Evolutionary conservation across 1,140 invertebrate species (phyloP).

Genomic region (Maniola jurtina): DNA sequence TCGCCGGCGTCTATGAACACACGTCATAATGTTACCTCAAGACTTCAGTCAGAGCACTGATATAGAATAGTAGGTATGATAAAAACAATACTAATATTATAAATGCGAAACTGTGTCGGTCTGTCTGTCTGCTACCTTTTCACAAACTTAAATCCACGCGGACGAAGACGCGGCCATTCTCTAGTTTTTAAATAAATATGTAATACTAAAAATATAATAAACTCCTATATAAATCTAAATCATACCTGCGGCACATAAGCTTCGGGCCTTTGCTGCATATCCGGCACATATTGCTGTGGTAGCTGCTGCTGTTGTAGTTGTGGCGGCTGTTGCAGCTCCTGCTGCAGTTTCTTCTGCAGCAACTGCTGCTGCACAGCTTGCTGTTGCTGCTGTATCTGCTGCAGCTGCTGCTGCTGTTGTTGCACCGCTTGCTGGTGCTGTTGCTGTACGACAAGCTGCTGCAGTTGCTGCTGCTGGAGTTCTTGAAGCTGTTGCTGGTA

Average conservation of each 20-base stretch:
- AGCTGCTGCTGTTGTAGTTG: constrained; percentile 62
- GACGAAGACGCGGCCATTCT: too few relatives aligned
- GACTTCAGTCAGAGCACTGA: too few relatives aligned
- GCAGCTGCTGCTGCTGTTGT: constrained; percentile 54
- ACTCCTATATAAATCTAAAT: too few relatives aligned
- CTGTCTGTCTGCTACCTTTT: too few relatives aligned
- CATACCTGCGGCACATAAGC: constrained; percentile 51
- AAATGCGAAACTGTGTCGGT: too few relatives aligned
- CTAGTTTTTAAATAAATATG: too few relatives aligned
- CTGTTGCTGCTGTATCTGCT: constrained; percentile 37
- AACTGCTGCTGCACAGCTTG: constrained; percentile 53
- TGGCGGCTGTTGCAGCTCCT: constrained; percentile 66
- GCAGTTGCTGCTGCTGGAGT: constrained; percentile 69
- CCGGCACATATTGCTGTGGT: constrained; percentile 48
- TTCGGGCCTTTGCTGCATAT: constrained; percentile 59
- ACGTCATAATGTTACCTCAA: neutral
- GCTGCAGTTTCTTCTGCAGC: constrained; percentile 62
- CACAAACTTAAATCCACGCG: too few relatives aligned
- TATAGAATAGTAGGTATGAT: too few relatives aligned
- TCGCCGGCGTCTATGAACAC: constrained; percentile 17
- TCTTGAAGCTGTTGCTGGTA: constrained; percentile 63
- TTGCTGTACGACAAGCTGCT: constrained; percentile 40
- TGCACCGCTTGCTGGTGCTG: constrained; percentile 63
- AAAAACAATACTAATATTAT: too few relatives aligned
- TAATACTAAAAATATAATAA: too few relatives aligned